Base-by-base conservation (phyloP, 2,113 vertebrate species). In the Galbula dea region DNA sequence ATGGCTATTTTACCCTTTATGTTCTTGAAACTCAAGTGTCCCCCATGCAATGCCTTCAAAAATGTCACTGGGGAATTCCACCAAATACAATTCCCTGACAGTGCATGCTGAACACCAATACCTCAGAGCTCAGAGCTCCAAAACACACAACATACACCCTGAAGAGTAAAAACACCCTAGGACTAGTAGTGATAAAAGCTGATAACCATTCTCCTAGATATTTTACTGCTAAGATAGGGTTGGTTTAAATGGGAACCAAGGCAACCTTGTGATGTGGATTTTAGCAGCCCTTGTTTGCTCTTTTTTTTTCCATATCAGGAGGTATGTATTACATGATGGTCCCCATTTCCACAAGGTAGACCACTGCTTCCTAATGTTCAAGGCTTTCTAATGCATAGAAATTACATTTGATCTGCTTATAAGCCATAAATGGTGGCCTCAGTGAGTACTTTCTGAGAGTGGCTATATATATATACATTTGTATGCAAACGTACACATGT, bases 391-490 rank as follows among this genome's bases (percentile, higher is more conserved):
- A 48, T 29, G 19, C 8, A 6, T 4, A 45, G n/a, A 71, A 39
- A 21, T 14, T 32, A 13, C 16, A 19, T n/a, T 82, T 51, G 21
- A 1, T 39, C 30, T 86, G 15, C 21, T 81, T 30, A 3, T 26
- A 51, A 65, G 2, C 2, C 4, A 0, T 14, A 52, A 45, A 17
- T 8, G 7, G 9, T 29, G 10, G 5, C 23, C 26, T 1, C 54
- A 55, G 16, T 34, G 32, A 66, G 14, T 30, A 41, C 5, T 7
- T 6, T 39, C 22, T 51, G 30, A 19, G 11, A 54, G 20, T 5
- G 7, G 3, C 5, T 71, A 6, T 10, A 8, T 3, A 2, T 19
- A 36, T 10, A 8, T 3, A 2, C 16, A 36, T 54, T 37, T 52
- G 3, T 29, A 32, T 18, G 19, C 14, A 57, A 11, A 39, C 12